Conservation (phyloP, 2,888 invertebrate species). For the Eilema depressum region DNA sequence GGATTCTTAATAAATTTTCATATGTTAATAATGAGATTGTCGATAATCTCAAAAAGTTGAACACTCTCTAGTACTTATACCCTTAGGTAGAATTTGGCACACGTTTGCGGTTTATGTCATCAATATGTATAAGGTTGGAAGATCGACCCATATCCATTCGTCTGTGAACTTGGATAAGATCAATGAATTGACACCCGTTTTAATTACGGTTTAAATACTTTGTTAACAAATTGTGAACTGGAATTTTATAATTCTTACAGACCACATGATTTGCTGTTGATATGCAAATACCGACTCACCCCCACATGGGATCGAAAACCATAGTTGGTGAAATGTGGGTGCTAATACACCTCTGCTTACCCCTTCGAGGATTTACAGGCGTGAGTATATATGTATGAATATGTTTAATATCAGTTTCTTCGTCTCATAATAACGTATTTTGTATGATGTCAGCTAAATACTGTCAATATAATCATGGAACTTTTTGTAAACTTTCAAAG, state of each 20-base stretch:
- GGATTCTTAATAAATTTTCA: neutral
- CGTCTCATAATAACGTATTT: too few relatives aligned
- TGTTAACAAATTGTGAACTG: neutral
- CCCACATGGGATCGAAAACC: too few relatives aligned
- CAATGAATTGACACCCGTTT: slow-evolving; percentile 6
- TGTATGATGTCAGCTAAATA: neutral
- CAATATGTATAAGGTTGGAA: slow-evolving; percentile 21
- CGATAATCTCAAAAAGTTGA: neutral
- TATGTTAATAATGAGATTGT: neutral
- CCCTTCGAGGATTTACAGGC: too few relatives aligned
- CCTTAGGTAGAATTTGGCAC: slow-evolving; percentile 1
- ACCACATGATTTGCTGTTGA: neutral
- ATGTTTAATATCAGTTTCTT: too few relatives aligned
- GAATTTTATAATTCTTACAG: neutral
- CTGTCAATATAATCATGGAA: neutral
- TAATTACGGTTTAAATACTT: slow-evolving; percentile 1
- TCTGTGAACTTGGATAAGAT: slow-evolving; percentile 11
- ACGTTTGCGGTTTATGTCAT: slow-evolving; percentile 16
- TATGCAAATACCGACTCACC: too few relatives aligned
- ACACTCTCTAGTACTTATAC: neutral
- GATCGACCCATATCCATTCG: slow-evolving; percentile 5
- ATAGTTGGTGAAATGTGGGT: too few relatives aligned
- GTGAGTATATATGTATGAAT: too few relatives aligned
- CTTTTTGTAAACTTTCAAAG: neutral
- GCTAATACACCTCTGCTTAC: too few relatives aligned